Percentiles rank a stretch among this genome's conserved stretches.
Conservation (phyloP, 1,140 invertebrate genomes). For the Temnothorax longispinosus region DNA sequence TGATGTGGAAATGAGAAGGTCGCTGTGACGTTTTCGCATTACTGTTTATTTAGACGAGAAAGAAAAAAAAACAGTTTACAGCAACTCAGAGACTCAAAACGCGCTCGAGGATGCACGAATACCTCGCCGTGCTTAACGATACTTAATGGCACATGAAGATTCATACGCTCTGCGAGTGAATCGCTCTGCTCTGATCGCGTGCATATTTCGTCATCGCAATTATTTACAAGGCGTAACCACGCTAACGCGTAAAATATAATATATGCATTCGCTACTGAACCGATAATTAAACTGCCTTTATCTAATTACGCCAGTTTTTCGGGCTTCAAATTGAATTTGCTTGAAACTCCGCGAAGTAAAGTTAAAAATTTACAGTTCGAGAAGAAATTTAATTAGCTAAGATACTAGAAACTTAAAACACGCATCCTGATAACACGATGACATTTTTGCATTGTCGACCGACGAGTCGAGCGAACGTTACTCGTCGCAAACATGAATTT, state of each 20-base stretch:
- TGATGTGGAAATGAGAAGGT: conserved; percentile 55
- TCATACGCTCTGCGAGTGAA: conserved; percentile 44
- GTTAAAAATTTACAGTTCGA: background rate
- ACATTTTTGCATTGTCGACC: background rate
- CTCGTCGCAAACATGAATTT: conserved; percentile 50
- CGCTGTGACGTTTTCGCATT: conserved; percentile 50
- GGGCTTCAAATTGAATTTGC: background rate
- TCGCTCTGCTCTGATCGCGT: conserved; percentile 19
- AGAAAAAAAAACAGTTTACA: conserved; percentile 65
- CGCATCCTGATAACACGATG: background rate
- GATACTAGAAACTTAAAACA: background rate
- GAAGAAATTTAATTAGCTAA: background rate
- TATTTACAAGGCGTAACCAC: background rate
- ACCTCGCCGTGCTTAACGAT: conserved; percentile 35
- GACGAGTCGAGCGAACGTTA: conserved; percentile 25
- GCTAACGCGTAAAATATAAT: background rate
- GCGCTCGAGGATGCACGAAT: conserved; percentile 29
- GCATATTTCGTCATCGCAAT: background rate
- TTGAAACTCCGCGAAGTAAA: background rate
- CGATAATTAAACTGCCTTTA: background rate
- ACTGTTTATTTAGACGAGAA: conserved; percentile 67
- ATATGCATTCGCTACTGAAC: background rate
- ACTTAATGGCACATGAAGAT: conserved; percentile 61
- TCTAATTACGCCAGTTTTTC: background rate
- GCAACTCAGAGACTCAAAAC: conserved; percentile 43